Conservation (phyloP, 2,113 vertebrate species). For the Equus quagga region DNA sequence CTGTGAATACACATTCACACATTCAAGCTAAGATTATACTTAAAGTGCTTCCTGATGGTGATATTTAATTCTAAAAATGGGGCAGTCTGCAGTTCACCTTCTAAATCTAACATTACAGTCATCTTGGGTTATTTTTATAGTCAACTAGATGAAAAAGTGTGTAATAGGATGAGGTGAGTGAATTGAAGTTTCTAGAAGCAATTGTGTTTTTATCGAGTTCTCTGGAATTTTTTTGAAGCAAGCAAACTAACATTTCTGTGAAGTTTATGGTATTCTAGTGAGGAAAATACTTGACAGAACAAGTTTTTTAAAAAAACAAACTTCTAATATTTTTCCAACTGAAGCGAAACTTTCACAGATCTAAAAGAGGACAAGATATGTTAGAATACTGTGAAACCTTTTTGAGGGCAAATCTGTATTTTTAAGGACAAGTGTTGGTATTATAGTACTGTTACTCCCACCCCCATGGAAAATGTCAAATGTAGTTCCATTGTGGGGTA, state of each 20-base stretch:
- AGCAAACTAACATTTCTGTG: conserved; percentile 10
- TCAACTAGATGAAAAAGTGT: conserved; percentile 35
- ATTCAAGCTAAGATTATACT: conserved; percentile 61
- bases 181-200: conserved; percentile 56
- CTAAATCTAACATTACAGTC: conserved; percentile 37
- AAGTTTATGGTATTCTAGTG: not conserved
- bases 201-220: conserved; percentile 43
- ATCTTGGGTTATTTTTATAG: conserved; percentile 64
- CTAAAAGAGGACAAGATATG: not conserved
- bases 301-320: not conserved
- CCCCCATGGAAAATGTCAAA: not conserved
- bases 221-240: not conserved
- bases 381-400: not conserved
- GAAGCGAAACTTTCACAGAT: conserved; percentile 23
- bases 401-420: not conserved
- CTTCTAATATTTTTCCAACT: not conserved
- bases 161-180: not conserved
- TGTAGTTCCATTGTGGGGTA: not conserved
- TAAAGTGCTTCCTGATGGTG: conserved; percentile 53
- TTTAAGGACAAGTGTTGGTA: not conserved
- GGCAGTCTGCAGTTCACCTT: not conserved
- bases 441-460: not conserved
- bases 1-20: conserved; percentile 43
- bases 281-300: conserved; percentile 6
- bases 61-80: conserved; percentile 60